Base-by-base conservation (phyloP, 2,888 invertebrate species). In the Argyresthia albistria region DNA sequence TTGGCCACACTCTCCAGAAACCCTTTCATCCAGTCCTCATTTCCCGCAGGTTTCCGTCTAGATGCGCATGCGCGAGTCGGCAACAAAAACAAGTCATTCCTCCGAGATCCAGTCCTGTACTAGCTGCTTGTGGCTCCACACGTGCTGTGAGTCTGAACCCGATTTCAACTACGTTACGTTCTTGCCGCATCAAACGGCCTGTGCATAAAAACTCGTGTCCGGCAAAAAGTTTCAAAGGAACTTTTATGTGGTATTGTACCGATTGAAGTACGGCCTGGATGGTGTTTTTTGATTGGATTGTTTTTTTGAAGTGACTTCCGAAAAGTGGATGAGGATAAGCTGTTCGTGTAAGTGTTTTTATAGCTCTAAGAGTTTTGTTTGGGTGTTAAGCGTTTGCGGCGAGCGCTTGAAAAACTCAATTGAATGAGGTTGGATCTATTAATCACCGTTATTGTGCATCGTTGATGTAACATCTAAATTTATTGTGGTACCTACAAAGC, bases 191-290 rank as follows among this genome's bases (percentile, higher is more conserved):
- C 45, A 45, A 45, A 45, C 15, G 14, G 15, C 39, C 6, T 14
- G 45, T 15, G 45, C 37, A 8, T 48, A 48, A 48, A 48, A 37
- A 48, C 37, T 48, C 10, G 48, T 39, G 39, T 9, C 39, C 9
- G n/a, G 3, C 10, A 48, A 48, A 48, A 48, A 48, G 48, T 48
- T 48, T 48, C 37, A 45, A 48, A 36, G 48, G 10, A 35, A 48
- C 48, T 48, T 48, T 48, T 48, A 36, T 36, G 37, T 48, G 48
- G 48, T 37, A 15, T 48, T 37, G 48, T 36, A 46, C 15, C 48
- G 48, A n/a, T 48, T 37, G 37, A 37, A 15, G 36, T 36, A 15
- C 48, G 37, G 15, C 9, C n/a, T 37, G 37, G 15, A 15, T 37
- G 14, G 48, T 45, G 45, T 14, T 15, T 45, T 45, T 14, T 45